phyloP scores from a whole-genome alignment of 2,113 vertebrate genomes.

The Cyprinodon variegatus region DNA sequence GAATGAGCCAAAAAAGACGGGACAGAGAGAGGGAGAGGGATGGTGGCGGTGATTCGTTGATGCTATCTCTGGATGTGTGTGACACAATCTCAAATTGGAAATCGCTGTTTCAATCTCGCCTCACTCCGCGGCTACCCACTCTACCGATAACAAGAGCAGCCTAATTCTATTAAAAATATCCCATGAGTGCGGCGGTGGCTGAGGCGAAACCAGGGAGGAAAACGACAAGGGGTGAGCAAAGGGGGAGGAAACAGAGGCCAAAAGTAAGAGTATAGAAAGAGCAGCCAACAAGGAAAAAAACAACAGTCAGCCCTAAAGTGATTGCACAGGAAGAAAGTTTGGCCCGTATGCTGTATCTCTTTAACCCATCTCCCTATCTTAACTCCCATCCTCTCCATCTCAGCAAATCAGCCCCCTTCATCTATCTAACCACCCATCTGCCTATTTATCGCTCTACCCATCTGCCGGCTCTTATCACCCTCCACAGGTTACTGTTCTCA shows the following conservation, averaged over 20 bases:
- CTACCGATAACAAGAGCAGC: constrained; percentile 77
- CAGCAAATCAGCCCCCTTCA: constrained; percentile 53
- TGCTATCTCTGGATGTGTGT: constrained; percentile 82
- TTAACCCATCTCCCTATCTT: constrained; percentile 64
- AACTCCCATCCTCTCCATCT: constrained; percentile 55
- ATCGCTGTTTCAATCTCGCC: constrained; percentile 85
- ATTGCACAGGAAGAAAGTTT: constrained; percentile 44
- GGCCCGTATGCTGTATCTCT: constrained; percentile 42
- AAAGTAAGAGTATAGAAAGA: constrained; percentile 19
- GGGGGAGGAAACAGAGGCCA: constrained; percentile 33
- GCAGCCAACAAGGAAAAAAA: constrained; percentile 26
- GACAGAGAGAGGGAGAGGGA: constrained; percentile 62
- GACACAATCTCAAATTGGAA: constrained; percentile 87
- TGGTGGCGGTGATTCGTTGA: constrained; percentile 75
- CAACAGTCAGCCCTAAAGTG: constrained; percentile 43
- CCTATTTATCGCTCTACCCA: constrained; percentile 74
- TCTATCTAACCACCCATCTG: constrained; percentile 79
- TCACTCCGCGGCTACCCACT: constrained; percentile 75
- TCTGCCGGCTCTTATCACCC: constrained; percentile 70
- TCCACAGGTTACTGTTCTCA: constrained; percentile 67
- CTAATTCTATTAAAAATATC: constrained; percentile 85
- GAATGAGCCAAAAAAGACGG: constrained; percentile 38
- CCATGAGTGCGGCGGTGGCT: constrained; percentile 65
- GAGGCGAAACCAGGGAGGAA: constrained; percentile 34
- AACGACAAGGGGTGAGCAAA: neutral